phyloP scores from a whole-genome alignment of 2,888 invertebrate genomes.

The Drosophila prostipennis region DNA sequence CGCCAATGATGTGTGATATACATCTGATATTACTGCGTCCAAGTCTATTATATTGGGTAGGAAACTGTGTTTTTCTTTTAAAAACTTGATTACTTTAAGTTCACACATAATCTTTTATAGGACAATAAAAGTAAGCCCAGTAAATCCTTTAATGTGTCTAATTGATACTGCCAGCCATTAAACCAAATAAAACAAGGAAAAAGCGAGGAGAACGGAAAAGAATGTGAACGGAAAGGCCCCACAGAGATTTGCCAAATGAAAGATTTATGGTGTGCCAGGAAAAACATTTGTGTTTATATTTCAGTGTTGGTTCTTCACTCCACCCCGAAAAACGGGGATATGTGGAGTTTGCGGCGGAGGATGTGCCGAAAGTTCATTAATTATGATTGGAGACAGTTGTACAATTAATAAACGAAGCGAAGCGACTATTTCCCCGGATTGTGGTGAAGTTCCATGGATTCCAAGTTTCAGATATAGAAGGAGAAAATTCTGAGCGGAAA shows the following conservation, averaged over 20 bases:
- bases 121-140: slow-evolving; percentile 25
- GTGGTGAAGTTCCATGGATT: slow-evolving; percentile 31
- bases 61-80: neutral
- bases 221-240: slow-evolving; percentile 14
- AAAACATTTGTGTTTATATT: slow-evolving; percentile 68
- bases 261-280: slow-evolving; percentile 73
- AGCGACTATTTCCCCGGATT: slow-evolving; percentile 43
- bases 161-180: slow-evolving; percentile 72
- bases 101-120: slow-evolving; percentile 52
- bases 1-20: too few species aligned
- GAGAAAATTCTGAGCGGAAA: slow-evolving; percentile 45
- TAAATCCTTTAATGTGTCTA: slow-evolving; percentile 74
- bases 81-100: slow-evolving; percentile 47
- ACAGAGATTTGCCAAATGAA: slow-evolving; percentile 62
- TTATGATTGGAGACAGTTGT: slow-evolving; percentile 81
- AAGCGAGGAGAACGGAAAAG: too few species aligned
- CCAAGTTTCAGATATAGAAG: slow-evolving; percentile 19
- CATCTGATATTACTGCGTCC: too few species aligned
- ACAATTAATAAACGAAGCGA: slow-evolving; percentile 75
- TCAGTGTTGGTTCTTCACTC: slow-evolving; percentile 55
- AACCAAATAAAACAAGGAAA: slow-evolving; percentile 27
- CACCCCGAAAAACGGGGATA: slow-evolving; percentile 18
- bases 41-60: too few species aligned
- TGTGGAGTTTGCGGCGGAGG: slow-evolving; percentile 54
- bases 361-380: slow-evolving; percentile 78